These are phyloP conservation scores for Paramormyrops hopkinsi DNA, from an alignment of 2,797 vertebrate genomes.

Conservation along the genomic window DNA sequence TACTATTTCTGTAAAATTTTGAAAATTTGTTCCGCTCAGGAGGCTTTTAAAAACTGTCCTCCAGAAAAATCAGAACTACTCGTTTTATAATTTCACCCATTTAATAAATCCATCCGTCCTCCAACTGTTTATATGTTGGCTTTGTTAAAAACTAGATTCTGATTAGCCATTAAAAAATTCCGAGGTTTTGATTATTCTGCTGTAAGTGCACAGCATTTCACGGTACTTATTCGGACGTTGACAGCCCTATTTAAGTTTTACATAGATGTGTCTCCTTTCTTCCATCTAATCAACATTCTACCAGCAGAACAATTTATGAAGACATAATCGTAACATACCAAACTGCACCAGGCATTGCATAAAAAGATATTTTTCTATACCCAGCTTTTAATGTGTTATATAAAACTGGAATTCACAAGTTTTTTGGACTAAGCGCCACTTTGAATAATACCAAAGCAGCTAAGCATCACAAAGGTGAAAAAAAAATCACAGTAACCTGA, in stretches of 20 bases:
- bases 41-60: not conserved
- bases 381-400: not conserved
- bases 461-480: not conserved
- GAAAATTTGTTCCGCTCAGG: not conserved
- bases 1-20: not conserved
- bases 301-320: not conserved
- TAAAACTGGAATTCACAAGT: not conserved
- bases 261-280: not conserved
- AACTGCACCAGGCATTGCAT: not conserved
- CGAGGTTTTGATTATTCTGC: not conserved
- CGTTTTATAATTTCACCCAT: not conserved
- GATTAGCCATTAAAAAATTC: not conserved
- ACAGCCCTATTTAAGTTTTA: not conserved
- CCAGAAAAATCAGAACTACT: not conserved
- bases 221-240: not conserved
- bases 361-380: not conserved
- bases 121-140: not conserved
- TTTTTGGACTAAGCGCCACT: not conserved
- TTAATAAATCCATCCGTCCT: not conserved
- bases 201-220: not conserved
- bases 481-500: not conserved
- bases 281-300: not conserved
- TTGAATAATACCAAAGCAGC: not conserved
- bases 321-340: not conserved
- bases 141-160: not conserved